Evolutionary conservation across 2,797 vertebrate genomes (phyloP).

Genomic region (Phalanger gymnotis): DNA sequence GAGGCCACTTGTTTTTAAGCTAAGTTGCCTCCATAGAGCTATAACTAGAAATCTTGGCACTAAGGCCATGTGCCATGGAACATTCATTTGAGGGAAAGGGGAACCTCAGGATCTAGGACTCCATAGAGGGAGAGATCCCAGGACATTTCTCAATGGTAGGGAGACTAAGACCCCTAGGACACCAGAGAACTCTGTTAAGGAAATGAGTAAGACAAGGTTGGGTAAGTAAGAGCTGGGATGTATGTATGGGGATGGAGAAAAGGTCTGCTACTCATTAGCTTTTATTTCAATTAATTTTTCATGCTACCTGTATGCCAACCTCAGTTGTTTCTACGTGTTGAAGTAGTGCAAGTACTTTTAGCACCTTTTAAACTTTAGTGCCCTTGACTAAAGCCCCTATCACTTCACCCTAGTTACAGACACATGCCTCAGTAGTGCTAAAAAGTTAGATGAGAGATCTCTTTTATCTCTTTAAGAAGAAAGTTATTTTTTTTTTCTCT

Average conservation of each 20-base stretch:
- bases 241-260: neutral
- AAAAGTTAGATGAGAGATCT: neutral
- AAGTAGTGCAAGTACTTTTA: neutral
- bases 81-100: neutral
- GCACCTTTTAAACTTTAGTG: neutral
- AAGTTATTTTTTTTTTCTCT: neutral
- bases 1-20: neutral
- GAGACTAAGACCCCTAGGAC: neutral
- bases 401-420: neutral
- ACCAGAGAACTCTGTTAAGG: neutral
- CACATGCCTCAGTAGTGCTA: neutral
- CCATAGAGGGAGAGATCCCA: neutral
- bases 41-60: neutral
- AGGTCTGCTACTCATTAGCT: neutral
- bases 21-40: neutral
- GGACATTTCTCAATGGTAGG: neutral
- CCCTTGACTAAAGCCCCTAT: neutral
- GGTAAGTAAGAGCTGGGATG: neutral
- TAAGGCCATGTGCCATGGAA: neutral
- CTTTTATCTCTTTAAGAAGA: neutral
- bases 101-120: neutral
- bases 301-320: neutral
- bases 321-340: neutral
- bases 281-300: constrained; percentile 35
- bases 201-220: neutral